Base-by-base conservation (phyloP, 1,140 invertebrate species). In the Daktulosphaira vitifoliae region DNA sequence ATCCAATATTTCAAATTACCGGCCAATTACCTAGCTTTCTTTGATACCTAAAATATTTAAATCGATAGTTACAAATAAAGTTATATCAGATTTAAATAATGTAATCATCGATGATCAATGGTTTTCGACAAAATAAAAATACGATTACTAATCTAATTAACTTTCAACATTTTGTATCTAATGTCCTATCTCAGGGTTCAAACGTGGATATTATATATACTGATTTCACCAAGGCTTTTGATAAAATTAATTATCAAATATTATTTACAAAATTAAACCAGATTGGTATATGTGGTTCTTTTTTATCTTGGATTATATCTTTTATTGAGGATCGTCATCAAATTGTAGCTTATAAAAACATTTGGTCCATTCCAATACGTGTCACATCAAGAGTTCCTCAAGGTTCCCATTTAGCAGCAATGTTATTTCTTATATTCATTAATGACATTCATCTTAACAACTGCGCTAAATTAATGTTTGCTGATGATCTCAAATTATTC, bases 351-450 rank as follows among this genome's bases (percentile, higher is more conserved):
- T n/a, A n/a, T 6, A 13, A 5, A 29, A 68, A 68, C 15, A 52
- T 4, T 71, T 25, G 13, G 22, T 22, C 50, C 69, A 1, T 66
- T 68, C 0, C 46, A 49, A 49, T 25, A 13, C 11, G 11, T 25
- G 22, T 1, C 70, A 73, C n/a, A n/a, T n/a, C n/a, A n/a, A n/a
- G n/a, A n/a, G n/a, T n/a, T n/a, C n/a, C n/a, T n/a, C n/a, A n/a
- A 52, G 72, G 71, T 1, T 72, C 71, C 9, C 68, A 71, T 25
- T 25, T 73, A 2, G 71, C 68, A n/a, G 71, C 72, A 20, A 37
- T 72, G 2, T 29, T 74, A n/a, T 73, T 73, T 67, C 51, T 68
- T 9, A n/a, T n/a, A n/a, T n/a, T n/a, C n/a, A n/a, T n/a, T n/a
- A n/a, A n/a, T n/a, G n/a, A n/a, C n/a, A n/a, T n/a, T n/a, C n/a